A percentile compares a stretch with the other conserved stretches of the same genome.
phyloP scores from a whole-genome alignment of 2,113 vertebrate genomes.

The Carollia perspicillata region DNA sequence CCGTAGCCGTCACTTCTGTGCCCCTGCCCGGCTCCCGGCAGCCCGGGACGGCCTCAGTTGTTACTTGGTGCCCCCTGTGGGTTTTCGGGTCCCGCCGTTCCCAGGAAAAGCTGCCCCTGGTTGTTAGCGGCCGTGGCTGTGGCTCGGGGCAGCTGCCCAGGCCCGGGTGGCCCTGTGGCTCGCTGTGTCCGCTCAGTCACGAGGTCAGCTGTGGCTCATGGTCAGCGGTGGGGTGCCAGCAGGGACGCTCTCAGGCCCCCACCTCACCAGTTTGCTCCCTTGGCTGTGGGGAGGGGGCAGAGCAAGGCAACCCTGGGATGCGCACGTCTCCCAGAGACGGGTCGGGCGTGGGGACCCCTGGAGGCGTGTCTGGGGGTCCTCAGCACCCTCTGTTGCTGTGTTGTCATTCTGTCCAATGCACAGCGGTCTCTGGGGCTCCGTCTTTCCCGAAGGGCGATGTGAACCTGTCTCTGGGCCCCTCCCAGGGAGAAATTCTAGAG shows the following conservation, averaged over 20 bases:
- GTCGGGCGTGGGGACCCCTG: neutral
- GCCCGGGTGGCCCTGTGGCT: neutral
- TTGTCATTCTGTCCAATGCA: neutral
- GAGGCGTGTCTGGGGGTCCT: neutral
- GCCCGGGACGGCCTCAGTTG: neutral
- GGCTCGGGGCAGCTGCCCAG: neutral
- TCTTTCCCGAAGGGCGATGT: neutral
- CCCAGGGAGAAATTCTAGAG: neutral
- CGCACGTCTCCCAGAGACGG: neutral
- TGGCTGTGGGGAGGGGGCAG: neutral
- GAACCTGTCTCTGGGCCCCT: neutral
- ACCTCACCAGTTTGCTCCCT: neutral
- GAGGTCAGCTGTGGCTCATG: neutral
- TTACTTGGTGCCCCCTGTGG: neutral
- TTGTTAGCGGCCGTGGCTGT: accelerated
- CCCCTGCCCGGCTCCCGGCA: neutral
- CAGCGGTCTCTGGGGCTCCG: neutral
- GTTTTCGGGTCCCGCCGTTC: neutral
- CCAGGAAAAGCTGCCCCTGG: neutral
- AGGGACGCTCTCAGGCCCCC: accelerated
- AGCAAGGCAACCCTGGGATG: too few relatives aligned
- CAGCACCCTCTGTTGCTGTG: neutral
- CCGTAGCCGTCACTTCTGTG: neutral
- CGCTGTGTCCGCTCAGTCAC: accelerated
- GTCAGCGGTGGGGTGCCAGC: neutral